Evolutionary conservation across 2,888 invertebrate genomes (phyloP), one percentile per base, ranked within the genome.

Genomic region (Eilema sororculum): DNA sequence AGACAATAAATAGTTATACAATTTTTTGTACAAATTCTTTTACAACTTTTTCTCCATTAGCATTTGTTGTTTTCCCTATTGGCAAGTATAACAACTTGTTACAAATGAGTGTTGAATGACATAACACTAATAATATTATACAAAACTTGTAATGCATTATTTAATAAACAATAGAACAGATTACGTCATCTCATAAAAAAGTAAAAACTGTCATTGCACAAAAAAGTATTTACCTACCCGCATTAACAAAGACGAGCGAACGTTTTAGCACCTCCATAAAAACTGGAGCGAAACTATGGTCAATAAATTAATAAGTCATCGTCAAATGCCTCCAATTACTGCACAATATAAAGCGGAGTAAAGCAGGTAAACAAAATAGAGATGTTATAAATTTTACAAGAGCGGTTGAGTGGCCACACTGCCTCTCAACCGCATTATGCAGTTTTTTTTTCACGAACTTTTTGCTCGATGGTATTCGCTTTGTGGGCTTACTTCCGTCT

Each of bases 241-340:
- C 78, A 80, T 76, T 85, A 86, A 88, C 86, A 88, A 88, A 87
- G 84, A 83, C 79, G 76, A 86, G 77, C 81, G 78, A 86, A 88
- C 91, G 87, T 94, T 95, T 94, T 94, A 94, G 94, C 94, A 93
- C 92, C 89, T 91, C 90, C 87, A 94, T 94, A 95, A 94, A 94
- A 93, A 92, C 87, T 86, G 83, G 88, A 86, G 88, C 90, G 86
- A 90, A 91, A 91, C 92, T 90, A 89, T 87, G 88, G 87, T 87
- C 92, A 93, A 95, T 95, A 95, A 95, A 95, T 94, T 94, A 94
- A 95, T 95, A 94, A 95, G 89, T 94, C 94, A 93, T 92, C 92
- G 94, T 91, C 91, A 92, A 94, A 91, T 93, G 87, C 91, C 91
- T 90, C 91, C 94, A 94, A 95, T 95, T 93, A 95, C 90, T 76